These are phyloP conservation scores for Siderastrea radians DNA, from an alignment of 92 coral and sea anemone genomes.

Conservation along the genomic window DNA sequence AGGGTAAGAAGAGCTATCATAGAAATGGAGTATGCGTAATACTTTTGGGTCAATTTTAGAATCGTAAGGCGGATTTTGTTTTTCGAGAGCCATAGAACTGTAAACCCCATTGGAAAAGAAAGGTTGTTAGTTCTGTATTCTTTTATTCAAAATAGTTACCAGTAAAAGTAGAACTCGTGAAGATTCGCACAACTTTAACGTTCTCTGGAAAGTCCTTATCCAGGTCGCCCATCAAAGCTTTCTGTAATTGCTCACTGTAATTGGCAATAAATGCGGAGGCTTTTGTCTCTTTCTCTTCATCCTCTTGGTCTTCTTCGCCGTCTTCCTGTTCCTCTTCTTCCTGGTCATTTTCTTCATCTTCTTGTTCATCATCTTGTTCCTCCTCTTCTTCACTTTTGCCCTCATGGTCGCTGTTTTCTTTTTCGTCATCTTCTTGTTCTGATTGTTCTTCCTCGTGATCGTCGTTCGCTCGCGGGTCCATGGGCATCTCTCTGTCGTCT, in stretches of 20 bases:
- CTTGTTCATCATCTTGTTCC: conserved; percentile 8
- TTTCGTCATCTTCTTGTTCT: conserved; percentile 21
- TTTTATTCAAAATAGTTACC: conserved; percentile 57
- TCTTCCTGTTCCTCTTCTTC: background rate
- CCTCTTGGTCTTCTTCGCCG: conserved; percentile 19
- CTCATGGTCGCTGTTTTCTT: conserved; percentile 24
- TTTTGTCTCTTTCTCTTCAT: conserved; percentile 21
- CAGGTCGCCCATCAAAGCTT: conserved; percentile 89
- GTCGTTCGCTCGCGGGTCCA: too few relatives aligned
- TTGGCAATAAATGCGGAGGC: conserved; percentile 18
- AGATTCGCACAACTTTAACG: conserved; percentile 91
- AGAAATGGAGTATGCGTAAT: too few relatives aligned
- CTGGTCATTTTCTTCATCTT: background rate
- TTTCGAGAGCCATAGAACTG: too few relatives aligned
- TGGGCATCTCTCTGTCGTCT: too few relatives aligned
- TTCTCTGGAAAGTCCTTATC: conserved; percentile 86
- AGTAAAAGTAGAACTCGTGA: conserved; percentile 98
- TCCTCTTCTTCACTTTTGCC: conserved; percentile 32
- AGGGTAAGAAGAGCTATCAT: too few relatives aligned
- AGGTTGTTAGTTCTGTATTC: too few relatives aligned
- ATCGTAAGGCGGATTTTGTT: too few relatives aligned
- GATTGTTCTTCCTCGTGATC: conserved; percentile 32
- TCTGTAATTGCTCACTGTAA: conserved; percentile 67
- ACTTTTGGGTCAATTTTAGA: too few relatives aligned
- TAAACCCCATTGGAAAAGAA: too few relatives aligned